Conservation (phyloP, 1,140 invertebrate species). For the Penaeus indicus region DNA sequence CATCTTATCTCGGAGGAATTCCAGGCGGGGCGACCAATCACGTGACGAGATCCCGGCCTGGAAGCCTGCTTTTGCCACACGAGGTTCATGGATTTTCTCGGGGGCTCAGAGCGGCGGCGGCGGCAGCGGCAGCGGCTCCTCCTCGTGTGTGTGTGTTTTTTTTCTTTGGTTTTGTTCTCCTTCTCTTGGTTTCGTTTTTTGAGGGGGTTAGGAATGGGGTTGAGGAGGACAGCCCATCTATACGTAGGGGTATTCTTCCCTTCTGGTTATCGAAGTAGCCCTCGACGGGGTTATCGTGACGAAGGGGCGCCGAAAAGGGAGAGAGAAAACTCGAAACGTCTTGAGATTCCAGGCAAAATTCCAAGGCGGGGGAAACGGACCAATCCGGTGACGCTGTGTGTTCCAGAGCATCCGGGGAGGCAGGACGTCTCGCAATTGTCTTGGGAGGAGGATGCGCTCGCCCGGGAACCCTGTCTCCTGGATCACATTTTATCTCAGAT, state of each 20-base stretch:
- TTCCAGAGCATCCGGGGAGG: slow-evolving; percentile 57
- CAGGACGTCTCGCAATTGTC: slow-evolving; percentile 49
- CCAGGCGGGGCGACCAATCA: slow-evolving; percentile 62
- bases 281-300: no score
- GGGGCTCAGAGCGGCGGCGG: no score
- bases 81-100: slow-evolving; percentile 45
- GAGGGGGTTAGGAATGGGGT: no score
- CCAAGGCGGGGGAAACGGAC: slow-evolving; percentile 43
- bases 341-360: slow-evolving; percentile 60
- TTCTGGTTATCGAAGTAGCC: no score
- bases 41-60: slow-evolving; percentile 53
- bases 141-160: slow-evolving; percentile 3
- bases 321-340: neutral
- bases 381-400: slow-evolving; percentile 45
- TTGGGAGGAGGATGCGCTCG: slow-evolving; percentile 35
- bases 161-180: neutral
- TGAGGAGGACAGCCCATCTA: no score
- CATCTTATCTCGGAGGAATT: slow-evolving; percentile 63
- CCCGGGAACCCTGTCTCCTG: no score
- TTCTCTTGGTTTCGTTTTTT: no score
- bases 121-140: no score
- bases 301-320: no score
- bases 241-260: no score
- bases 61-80: slow-evolving; percentile 61
- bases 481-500: no score